These are phyloP conservation scores for Bombus turneri DNA, from an alignment of 1,140 invertebrate genomes.

Conservation along the genomic window DNA sequence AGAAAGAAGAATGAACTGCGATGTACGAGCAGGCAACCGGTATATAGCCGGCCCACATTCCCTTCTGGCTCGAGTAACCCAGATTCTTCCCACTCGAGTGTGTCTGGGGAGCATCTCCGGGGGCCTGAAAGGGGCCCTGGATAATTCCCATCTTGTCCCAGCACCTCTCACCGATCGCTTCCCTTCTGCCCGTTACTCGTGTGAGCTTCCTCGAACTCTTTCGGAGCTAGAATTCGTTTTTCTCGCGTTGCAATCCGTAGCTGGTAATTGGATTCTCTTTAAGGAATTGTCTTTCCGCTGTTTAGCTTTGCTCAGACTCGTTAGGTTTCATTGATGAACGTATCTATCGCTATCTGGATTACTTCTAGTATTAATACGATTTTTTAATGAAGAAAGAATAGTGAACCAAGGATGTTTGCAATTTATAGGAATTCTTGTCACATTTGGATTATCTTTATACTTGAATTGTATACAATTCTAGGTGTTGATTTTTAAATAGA, in stretches of 20 bases:
- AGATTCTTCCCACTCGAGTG: slow-evolving; percentile 79
- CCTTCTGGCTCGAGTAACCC: slow-evolving; percentile 81
- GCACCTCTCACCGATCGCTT: slow-evolving; percentile 41
- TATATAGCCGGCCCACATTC: slow-evolving; percentile 83
- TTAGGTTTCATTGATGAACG: neutral
- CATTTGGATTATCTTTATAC: too few species aligned
- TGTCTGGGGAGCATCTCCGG: slow-evolving; percentile 70
- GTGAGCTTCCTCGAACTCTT: slow-evolving; percentile 38
- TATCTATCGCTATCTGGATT: neutral
- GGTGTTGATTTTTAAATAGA: too few species aligned
- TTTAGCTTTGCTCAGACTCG: neutral
- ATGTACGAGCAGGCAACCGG: slow-evolving; percentile 77
- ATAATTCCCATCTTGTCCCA: slow-evolving; percentile 42
- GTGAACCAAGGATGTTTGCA: neutral
- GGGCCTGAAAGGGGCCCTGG: slow-evolving; percentile 54
- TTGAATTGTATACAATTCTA: too few species aligned
- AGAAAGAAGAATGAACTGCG: slow-evolving; percentile 79
- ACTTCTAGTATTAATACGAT: neutral
- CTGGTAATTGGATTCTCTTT: slow-evolving; percentile 26
- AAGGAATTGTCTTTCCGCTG: slow-evolving; percentile 25
- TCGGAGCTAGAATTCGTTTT: slow-evolving; percentile 42
- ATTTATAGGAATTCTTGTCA: neutral
- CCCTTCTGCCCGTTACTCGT: slow-evolving; percentile 15
- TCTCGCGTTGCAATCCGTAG: slow-evolving; percentile 1
- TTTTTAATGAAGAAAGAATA: neutral